Percentiles rank a stretch among this genome's conserved stretches.
Conservation (phyloP, 23 tunicate species). For the Phallusia fumigata region DNA sequence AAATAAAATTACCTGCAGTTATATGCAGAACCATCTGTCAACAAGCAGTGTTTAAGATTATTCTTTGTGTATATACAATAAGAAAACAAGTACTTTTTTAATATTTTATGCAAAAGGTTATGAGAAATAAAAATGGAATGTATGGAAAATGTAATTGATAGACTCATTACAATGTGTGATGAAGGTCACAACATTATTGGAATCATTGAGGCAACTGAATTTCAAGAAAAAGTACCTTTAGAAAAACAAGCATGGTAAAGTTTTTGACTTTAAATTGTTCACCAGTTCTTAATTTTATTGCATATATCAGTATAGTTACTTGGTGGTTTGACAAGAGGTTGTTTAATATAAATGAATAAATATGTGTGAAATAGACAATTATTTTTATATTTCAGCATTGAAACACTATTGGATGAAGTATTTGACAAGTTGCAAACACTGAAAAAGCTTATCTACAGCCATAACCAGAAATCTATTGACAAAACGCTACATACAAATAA, state of each 20-base stretch:
- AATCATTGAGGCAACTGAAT: constrained; percentile 39
- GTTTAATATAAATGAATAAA: too few relatives aligned
- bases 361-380: too few relatives aligned
- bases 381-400: not conserved
- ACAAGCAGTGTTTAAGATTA: too few relatives aligned
- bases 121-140: constrained; percentile 14
- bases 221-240: not conserved
- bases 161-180: constrained; percentile 63
- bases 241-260: not conserved
- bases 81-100: too few relatives aligned
- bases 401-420: not conserved
- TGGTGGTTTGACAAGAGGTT: too few relatives aligned
- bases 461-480: not conserved
- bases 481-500: not conserved
- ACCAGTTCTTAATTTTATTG: too few relatives aligned
- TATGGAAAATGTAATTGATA: constrained; percentile 44
- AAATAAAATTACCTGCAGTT: too few relatives aligned
- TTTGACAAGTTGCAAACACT: not conserved
- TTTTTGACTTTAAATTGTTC: too few relatives aligned
- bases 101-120: too few relatives aligned
- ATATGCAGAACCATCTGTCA: too few relatives aligned
- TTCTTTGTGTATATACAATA: too few relatives aligned
- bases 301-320: too few relatives aligned
- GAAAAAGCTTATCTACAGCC: not conserved
- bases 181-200: constrained; percentile 56